A percentile compares a stretch with the other conserved stretches of the same genome.
These are phyloP conservation scores for Polymixis flavicincta DNA, from an alignment of 2,888 invertebrate species.

Conservation along the genomic window DNA sequence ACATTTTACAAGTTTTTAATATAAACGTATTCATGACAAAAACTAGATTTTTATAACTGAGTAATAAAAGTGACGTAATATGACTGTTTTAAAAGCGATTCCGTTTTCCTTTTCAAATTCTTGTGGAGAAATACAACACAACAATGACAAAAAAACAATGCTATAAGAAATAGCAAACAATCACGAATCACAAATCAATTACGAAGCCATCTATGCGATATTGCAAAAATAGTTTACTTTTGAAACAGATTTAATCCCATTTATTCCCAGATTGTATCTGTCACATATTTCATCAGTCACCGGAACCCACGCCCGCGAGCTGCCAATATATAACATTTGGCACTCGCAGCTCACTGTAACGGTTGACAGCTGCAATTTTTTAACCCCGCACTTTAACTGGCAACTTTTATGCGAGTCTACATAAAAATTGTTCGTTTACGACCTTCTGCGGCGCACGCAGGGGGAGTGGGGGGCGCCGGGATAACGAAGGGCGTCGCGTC, in stretches of 20 bases:
- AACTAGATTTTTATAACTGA: conserved; percentile 55
- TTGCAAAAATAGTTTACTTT: conserved; percentile 14
- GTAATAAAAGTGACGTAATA: conserved; percentile 54
- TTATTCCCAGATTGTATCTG: conserved; percentile 37
- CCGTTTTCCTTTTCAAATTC: neutral
- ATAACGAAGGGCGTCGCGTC: conserved; percentile 61
- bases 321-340: conserved; percentile 52
- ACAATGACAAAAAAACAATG: neutral
- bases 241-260: conserved; percentile 11
- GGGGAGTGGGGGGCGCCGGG: conserved; percentile 19
- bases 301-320: conserved; percentile 15
- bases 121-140: neutral
- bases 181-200: too few species aligned
- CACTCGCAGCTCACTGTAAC: conserved; percentile 37
- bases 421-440: conserved; percentile 66
- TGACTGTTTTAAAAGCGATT: conserved; percentile 36
- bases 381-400: conserved; percentile 59
- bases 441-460: conserved; percentile 42
- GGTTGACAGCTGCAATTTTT: conserved; percentile 70
- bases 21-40: conserved; percentile 48
- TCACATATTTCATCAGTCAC: conserved; percentile 25
- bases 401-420: conserved; percentile 64
- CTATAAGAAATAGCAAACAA: neutral
- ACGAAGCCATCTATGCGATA: neutral
- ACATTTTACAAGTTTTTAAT: conserved; percentile 61